Evolutionary conservation across 2,113 vertebrate species (phyloP).

Genomic region (Oriolus oriolus): DNA sequence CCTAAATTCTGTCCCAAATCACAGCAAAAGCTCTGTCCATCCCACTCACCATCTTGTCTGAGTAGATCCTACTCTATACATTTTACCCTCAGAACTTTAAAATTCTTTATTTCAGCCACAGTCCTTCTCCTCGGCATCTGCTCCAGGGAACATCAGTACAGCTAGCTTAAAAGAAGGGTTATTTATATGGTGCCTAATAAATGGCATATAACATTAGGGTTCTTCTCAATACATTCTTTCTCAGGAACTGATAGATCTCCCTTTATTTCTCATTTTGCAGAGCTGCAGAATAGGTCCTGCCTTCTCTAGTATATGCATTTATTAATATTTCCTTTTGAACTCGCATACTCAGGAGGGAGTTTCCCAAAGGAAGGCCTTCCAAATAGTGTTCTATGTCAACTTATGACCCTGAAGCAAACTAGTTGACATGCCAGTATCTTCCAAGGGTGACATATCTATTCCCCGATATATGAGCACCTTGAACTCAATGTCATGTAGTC

Average conservation of each 20-base stretch:
- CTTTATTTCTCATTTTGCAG: neutral
- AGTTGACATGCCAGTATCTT: neutral
- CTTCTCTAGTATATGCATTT: neutral
- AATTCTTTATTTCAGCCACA: neutral
- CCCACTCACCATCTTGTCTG: neutral
- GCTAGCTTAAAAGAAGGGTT: neutral
- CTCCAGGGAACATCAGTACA: neutral
- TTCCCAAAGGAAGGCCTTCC: conserved; percentile 20
- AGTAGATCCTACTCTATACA: neutral
- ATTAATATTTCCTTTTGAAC: neutral
- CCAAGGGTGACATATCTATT: conserved; percentile 18
- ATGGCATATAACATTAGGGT: neutral
- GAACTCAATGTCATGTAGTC: conserved; percentile 20
- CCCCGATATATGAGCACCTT: conserved; percentile 39
- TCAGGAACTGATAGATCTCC: neutral
- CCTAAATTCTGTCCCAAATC: neutral
- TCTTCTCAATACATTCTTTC: neutral
- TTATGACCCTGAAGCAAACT: conserved; percentile 12
- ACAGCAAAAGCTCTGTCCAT: neutral
- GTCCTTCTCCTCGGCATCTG: neutral
- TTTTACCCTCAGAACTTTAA: neutral
- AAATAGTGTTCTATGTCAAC: neutral
- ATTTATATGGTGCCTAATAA: neutral
- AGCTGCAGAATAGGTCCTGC: neutral
- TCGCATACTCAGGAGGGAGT: neutral